phyloP scores from a whole-genome alignment of 2,888 invertebrate genomes.

The Synanthedon formicaeformis region DNA sequence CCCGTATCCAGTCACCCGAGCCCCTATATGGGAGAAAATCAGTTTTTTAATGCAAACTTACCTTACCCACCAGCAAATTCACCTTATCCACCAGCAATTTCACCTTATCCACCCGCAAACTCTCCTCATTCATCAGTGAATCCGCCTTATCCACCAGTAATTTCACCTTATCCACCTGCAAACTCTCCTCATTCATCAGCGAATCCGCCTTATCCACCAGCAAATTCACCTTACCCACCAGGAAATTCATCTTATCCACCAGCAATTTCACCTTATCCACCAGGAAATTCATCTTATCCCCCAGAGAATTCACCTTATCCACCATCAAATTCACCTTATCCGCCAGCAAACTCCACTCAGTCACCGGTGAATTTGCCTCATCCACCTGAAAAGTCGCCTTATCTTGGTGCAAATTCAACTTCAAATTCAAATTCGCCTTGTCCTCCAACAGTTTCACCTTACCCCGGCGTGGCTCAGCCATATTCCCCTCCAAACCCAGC shows the following conservation, averaged over 20 bases:
- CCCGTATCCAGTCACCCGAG: constrained; percentile 12
- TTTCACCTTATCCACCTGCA: constrained; percentile 1
- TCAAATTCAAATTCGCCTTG: too few relatives aligned
- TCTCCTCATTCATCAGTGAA: constrained; percentile 13
- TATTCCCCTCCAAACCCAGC: constrained; percentile 7
- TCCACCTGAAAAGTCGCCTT: constrained; percentile 4
- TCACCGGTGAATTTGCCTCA: constrained; percentile 11
- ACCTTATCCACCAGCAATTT: constrained; percentile 8
- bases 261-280: constrained; percentile 10
- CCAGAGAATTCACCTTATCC: constrained; percentile 3
- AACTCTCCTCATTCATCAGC: constrained; percentile 9
- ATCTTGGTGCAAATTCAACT: constrained; percentile 7
- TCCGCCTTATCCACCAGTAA: constrained; percentile 2
- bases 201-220: constrained; percentile 4
- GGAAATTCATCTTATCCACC: constrained; percentile 11
- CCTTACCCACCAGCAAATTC: constrained; percentile 8
- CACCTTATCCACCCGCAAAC: constrained; percentile 11
- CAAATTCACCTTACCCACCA: constrained; percentile 15
- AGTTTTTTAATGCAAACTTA: constrained; percentile 2
- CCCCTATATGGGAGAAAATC: constrained; percentile 7
- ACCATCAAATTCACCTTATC: constrained; percentile 1
- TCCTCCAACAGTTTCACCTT: constrained; percentile 1
- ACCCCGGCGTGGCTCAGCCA: neutral
- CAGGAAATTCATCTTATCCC: constrained; percentile 12
- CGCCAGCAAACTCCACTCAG: constrained; percentile 7